phyloP scores from a whole-genome alignment of 2,113 vertebrate genomes.

The Bos taurus region DNA sequence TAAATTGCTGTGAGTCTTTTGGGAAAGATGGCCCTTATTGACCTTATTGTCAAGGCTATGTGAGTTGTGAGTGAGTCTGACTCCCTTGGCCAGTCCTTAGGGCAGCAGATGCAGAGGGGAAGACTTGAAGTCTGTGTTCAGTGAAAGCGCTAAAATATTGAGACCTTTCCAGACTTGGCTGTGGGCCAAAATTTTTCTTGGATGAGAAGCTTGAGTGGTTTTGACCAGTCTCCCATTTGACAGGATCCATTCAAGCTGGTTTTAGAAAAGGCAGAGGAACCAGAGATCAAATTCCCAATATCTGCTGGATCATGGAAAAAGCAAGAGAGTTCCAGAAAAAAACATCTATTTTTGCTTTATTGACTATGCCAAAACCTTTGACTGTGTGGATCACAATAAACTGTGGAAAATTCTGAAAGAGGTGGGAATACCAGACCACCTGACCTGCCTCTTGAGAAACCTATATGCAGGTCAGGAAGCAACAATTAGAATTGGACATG shows the following conservation, averaged over 20 bases:
- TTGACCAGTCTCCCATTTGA: background rate
- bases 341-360: too few relatives aligned
- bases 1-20: background rate
- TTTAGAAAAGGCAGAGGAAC: too few relatives aligned
- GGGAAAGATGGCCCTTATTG: background rate
- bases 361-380: too few relatives aligned
- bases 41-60: background rate
- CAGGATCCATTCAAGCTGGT: background rate
- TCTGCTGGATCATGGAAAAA: too few relatives aligned
- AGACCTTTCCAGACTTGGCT: background rate
- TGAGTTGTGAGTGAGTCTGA: background rate
- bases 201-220: background rate
- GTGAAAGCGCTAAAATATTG: background rate
- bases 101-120: background rate
- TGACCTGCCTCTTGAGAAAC: too few relatives aligned
- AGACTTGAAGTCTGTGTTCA: accelerated
- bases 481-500: too few relatives aligned
- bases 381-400: too few relatives aligned
- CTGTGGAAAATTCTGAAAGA: too few relatives aligned
- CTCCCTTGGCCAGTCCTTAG: background rate
- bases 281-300: too few relatives aligned
- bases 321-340: too few relatives aligned
- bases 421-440: too few relatives aligned
- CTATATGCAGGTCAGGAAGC: too few relatives aligned
- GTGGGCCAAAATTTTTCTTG: background rate